A percentile compares a stretch with the other conserved stretches of the same genome.
Conservation (phyloP, 2,888 invertebrate species). For the Pyrrhia umbra region DNA sequence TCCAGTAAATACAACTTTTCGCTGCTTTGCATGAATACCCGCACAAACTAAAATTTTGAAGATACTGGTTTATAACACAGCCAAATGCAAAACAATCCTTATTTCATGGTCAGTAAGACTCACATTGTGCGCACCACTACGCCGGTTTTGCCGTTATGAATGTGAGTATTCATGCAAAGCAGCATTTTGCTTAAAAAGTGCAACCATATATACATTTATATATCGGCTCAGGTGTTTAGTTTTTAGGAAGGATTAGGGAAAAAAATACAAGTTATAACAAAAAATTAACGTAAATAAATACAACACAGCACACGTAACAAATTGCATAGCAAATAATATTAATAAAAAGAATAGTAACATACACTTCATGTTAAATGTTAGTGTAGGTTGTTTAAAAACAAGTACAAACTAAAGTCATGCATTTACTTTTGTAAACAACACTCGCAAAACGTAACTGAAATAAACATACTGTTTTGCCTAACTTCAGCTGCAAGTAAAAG, state of each 20-base stretch:
- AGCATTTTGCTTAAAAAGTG: slow-evolving; percentile 36
- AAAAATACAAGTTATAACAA: slow-evolving; percentile 45
- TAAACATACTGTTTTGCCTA: slow-evolving; percentile 83
- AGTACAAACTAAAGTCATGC: slow-evolving; percentile 58
- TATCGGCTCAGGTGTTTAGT: slow-evolving; percentile 37
- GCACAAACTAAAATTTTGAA: no score
- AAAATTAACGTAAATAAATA: slow-evolving; percentile 42
- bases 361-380: not conserved
- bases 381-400: not conserved
- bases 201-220: slow-evolving; percentile 43
- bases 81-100: no score
- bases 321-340: slow-evolving; percentile 47
- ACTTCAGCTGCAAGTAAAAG: slow-evolving; percentile 69
- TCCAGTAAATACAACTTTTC: slow-evolving; percentile 10
- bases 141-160: no score
- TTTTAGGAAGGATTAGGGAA: slow-evolving; percentile 23
- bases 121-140: no score
- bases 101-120: no score
- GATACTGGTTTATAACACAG: no score
- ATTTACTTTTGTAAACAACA: slow-evolving; percentile 53
- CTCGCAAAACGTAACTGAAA: slow-evolving; percentile 75
- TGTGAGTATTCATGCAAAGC: no score
- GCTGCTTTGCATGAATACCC: no score
- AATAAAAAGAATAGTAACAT: slow-evolving; percentile 3
- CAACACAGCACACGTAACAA: slow-evolving; percentile 38